These are phyloP conservation scores for Drosophila pachea DNA, from an alignment of 1,140 invertebrate genomes.

Conservation along the genomic window DNA sequence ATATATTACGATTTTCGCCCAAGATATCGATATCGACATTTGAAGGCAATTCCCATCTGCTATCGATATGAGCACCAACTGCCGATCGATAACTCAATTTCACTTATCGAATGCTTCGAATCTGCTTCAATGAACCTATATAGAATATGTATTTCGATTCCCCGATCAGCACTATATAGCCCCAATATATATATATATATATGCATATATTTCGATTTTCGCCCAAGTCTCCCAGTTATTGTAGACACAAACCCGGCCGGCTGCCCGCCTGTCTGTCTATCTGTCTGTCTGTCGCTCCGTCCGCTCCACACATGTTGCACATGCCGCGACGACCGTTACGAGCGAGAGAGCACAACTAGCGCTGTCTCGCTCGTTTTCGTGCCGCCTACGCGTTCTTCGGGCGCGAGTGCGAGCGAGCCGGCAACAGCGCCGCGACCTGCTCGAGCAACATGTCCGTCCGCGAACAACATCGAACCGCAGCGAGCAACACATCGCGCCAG, in stretches of 20 bases:
- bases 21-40: slow-evolving; percentile 3
- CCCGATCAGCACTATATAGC: too few relatives aligned
- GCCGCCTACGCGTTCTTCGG: slow-evolving; percentile 1
- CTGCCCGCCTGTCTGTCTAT: too few relatives aligned
- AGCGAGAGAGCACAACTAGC: slow-evolving; percentile 1
- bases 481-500: slow-evolving; percentile 22
- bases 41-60: too few relatives aligned
- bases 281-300: slow-evolving; percentile 9
- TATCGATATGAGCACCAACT: background rate
- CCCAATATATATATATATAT: too few relatives aligned
- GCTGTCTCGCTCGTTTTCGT: slow-evolving; percentile 56
- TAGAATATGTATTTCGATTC: too few relatives aligned
- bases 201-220: too few relatives aligned
- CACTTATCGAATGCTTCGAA: too few relatives aligned
- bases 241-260: slow-evolving; percentile 58
- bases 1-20: too few relatives aligned
- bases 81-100: background rate
- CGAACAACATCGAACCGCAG: slow-evolving; percentile 10
- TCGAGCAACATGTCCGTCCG: slow-evolving; percentile 20
- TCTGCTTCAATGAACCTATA: too few relatives aligned
- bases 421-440: slow-evolving; percentile 10
- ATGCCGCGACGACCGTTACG: slow-evolving; percentile 14
- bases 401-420: background rate
- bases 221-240: slow-evolving; percentile 26
- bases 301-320: slow-evolving; percentile 31